Conservation (phyloP, 2,888 invertebrate genomes). For the Liodrosophila aerea region DNA sequence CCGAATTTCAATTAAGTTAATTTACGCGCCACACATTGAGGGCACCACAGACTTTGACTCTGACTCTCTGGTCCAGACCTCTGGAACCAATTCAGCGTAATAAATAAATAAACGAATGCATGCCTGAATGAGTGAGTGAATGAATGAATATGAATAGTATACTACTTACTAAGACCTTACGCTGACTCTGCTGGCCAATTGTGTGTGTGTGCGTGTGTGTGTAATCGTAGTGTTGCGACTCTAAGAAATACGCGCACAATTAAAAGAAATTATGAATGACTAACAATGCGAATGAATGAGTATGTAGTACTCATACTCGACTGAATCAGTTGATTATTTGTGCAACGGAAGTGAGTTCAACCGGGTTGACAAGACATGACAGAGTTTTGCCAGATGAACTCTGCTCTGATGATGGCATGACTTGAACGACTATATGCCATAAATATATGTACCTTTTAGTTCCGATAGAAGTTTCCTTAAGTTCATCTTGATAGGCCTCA, state of each 20-base stretch:
- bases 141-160: constrained; percentile 42
- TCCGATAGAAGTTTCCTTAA: too few relatives aligned
- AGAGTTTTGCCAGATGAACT: constrained; percentile 23
- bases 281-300: constrained; percentile 40
- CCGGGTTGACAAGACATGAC: constrained; percentile 39
- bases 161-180: background rate
- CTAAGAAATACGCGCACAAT: constrained; percentile 43
- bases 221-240: constrained; percentile 22
- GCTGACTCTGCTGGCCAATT: constrained; percentile 44
- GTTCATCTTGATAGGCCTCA: too few relatives aligned
- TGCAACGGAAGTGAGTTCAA: constrained; percentile 68
- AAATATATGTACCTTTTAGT: too few relatives aligned
- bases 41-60: constrained; percentile 37
- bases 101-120: constrained; percentile 42
- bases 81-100: constrained; percentile 58
- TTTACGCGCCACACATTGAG: constrained; percentile 70
- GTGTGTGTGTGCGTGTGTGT: too few relatives aligned
- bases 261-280: constrained; percentile 72
- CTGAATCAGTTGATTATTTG: constrained; percentile 21
- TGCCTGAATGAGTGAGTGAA: constrained; percentile 44
- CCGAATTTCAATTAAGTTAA: constrained; percentile 83
- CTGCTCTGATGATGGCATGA: constrained; percentile 23
- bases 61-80: constrained; percentile 35
- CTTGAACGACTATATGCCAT: too few relatives aligned
- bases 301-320: constrained; percentile 32